Evolutionary conservation across 2,888 invertebrate genomes (phyloP).

Genomic region (Scaptomyza caliginosa): DNA sequence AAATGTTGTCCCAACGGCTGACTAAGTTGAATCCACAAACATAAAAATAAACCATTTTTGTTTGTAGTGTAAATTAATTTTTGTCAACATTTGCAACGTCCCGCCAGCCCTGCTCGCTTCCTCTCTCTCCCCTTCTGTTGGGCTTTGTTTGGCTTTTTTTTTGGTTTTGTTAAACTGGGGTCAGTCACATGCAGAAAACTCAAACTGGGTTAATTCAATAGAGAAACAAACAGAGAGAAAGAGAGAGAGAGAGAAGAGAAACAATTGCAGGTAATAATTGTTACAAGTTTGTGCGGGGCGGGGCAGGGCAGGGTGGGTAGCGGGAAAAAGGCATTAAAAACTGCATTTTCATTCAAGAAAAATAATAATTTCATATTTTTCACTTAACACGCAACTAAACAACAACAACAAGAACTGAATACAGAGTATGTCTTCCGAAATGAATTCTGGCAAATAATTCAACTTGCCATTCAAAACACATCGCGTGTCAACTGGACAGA

Average conservation of each 20-base stretch:
- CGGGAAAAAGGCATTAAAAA: constrained; percentile 15
- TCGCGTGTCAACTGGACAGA: constrained; percentile 59
- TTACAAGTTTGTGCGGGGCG: constrained; percentile 12
- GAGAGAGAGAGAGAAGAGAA: neutral
- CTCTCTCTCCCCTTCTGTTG: neutral
- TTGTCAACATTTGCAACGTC: constrained; percentile 9
- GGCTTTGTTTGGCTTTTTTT: constrained; percentile 7
- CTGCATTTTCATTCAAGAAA: constrained; percentile 24
- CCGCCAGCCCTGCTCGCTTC: neutral
- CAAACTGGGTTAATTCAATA: constrained; percentile 43
- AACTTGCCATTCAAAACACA: constrained; percentile 23
- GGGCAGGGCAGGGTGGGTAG: too few species aligned
- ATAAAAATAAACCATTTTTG: too few species aligned
- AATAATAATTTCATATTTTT: too few species aligned
- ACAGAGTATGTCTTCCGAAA: too few species aligned
- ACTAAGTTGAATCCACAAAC: constrained; percentile 37
- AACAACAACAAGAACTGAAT: constrained; percentile 17
- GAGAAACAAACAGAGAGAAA: too few species aligned
- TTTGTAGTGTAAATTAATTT: neutral
- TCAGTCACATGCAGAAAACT: constrained; percentile 1
- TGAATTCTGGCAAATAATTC: constrained; percentile 33
- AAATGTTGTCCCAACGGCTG: constrained; percentile 46
- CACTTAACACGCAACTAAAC: constrained; percentile 42
- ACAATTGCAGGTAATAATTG: neutral
- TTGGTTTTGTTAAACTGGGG: constrained; percentile 2